Conservation (phyloP, 2,888 invertebrate genomes). For the Elegia similella region DNA sequence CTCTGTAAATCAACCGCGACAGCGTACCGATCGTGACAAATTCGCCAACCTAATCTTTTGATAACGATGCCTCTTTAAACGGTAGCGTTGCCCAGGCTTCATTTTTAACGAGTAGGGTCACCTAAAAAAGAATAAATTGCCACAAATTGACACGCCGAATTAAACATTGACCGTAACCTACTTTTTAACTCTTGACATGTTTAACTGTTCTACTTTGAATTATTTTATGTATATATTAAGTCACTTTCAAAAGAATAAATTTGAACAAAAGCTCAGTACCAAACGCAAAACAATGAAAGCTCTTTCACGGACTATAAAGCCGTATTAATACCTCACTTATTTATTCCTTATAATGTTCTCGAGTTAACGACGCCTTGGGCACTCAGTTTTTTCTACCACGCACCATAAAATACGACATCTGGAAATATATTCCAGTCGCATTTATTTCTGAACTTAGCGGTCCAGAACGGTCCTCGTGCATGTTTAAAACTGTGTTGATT, state of each 20-base stretch:
- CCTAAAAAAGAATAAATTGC: conserved; percentile 1
- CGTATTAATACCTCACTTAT: conserved; percentile 74
- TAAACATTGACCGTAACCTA: conserved; percentile 18
- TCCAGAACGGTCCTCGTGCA: conserved; percentile 47
- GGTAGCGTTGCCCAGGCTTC: neutral
- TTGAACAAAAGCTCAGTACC: conserved; percentile 50
- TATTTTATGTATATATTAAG: conserved; percentile 52
- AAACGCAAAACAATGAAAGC: conserved; percentile 65
- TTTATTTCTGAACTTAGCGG: conserved; percentile 59
- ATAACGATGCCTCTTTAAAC: conserved; percentile 48
- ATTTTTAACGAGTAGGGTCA: conserved; percentile 1
- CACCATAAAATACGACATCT: conserved; percentile 73
- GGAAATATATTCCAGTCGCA: conserved; percentile 55
- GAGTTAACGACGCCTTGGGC: conserved; percentile 73
- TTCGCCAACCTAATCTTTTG: conserved; percentile 69
- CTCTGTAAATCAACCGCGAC: conserved; percentile 69
- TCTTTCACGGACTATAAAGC: conserved; percentile 77
- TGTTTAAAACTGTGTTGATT: conserved; percentile 41
- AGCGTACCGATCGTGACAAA: conserved; percentile 74
- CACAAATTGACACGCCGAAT: conserved; percentile 1
- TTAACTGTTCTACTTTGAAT: conserved; percentile 37
- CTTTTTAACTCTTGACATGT: conserved; percentile 27
- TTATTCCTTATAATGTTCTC: conserved; percentile 78
- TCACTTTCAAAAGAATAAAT: conserved; percentile 46
- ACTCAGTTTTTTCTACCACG: conserved; percentile 70